Conservation (phyloP, 2,888 invertebrate species). For the Unio pictorum region DNA sequence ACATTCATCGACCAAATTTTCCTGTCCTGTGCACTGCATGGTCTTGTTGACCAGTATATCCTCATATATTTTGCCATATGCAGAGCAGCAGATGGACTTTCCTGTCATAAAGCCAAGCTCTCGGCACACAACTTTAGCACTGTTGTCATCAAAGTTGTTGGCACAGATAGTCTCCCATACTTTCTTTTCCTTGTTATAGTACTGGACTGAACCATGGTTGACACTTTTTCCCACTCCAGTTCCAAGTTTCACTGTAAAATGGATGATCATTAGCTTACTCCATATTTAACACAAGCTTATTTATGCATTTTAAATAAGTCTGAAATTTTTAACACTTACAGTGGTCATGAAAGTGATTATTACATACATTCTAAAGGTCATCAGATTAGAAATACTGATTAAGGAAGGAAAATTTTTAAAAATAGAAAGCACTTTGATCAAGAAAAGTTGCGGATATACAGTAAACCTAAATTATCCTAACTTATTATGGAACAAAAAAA, state of each 20-base stretch:
- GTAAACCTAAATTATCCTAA: no score
- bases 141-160: conserved; percentile 52
- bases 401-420: neutral
- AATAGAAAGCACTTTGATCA: no score
- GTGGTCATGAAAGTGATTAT: neutral
- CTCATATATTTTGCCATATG: conserved; percentile 49
- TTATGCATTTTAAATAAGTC: no score
- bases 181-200: conserved; percentile 30
- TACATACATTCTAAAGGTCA: neutral
- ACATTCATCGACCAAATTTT: conserved; percentile 42
- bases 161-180: conserved; percentile 59
- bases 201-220: conserved; percentile 55
- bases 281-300: no score
- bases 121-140: conserved; percentile 52
- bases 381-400: neutral
- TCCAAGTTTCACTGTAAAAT: conserved; percentile 48
- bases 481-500: no score
- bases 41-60: conserved; percentile 42
- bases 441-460: no score
- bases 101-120: conserved; percentile 54
- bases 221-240: conserved; percentile 39
- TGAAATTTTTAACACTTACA: no score
- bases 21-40: conserved; percentile 35
- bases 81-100: conserved; percentile 52
- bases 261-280: no score